These are phyloP conservation scores for Poecilia gillii DNA, from an alignment of 2,797 vertebrate species.

Conservation along the genomic window DNA sequence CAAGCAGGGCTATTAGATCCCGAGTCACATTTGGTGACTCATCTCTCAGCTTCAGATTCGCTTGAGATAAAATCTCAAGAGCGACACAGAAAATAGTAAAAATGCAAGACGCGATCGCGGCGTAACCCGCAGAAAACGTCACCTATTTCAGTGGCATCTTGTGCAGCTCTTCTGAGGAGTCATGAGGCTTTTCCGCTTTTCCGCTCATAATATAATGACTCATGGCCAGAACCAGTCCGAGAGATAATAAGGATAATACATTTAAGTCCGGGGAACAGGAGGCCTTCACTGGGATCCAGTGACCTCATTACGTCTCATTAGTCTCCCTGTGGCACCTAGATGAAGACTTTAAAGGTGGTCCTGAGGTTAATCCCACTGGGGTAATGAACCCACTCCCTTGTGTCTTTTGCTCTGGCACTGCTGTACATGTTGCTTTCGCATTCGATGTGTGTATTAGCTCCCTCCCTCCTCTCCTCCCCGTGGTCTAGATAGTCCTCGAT, in stretches of 20 bases:
- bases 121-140: slow-evolving; percentile 17
- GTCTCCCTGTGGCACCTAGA: slow-evolving; percentile 74
- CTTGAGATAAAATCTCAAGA: slow-evolving; percentile 61
- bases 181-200: slow-evolving; percentile 31
- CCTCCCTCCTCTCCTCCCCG: background rate
- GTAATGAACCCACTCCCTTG: slow-evolving; percentile 68
- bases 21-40: slow-evolving; percentile 61
- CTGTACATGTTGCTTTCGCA: slow-evolving; percentile 36
- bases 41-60: slow-evolving; percentile 64
- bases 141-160: slow-evolving; percentile 30
- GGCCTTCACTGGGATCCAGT: slow-evolving; percentile 70
- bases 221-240: slow-evolving; percentile 54
- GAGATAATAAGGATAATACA: slow-evolving; percentile 77
- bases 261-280: slow-evolving; percentile 70
- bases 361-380: slow-evolving; percentile 77
- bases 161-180: slow-evolving; percentile 42
- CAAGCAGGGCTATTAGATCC: slow-evolving; percentile 66
- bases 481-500: slow-evolving; percentile 69
- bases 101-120: slow-evolving; percentile 14
- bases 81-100: slow-evolving; percentile 30
- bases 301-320: slow-evolving; percentile 83
- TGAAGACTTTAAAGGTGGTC: slow-evolving; percentile 81
- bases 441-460: slow-evolving; percentile 48
- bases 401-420: slow-evolving; percentile 63
- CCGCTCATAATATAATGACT: slow-evolving; percentile 54